Evolutionary conservation across 2,797 vertebrate genomes (phyloP), one percentile per base, ranked within the genome.

Genomic region (Tapera naevia): DNA sequence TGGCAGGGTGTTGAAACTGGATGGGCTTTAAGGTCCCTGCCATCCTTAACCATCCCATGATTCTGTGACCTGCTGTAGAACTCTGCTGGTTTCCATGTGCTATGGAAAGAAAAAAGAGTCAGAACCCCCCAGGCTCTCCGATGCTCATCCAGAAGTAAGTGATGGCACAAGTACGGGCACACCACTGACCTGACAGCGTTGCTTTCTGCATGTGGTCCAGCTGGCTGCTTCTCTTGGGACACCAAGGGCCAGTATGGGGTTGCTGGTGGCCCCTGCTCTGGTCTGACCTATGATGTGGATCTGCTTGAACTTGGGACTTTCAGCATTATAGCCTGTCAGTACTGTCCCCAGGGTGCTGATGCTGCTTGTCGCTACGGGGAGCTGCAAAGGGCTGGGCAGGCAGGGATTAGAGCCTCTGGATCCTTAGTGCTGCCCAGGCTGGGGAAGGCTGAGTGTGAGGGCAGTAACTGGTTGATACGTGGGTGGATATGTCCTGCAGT

Each of bases 141-240:
- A 10, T 48, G 27, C 2, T 53, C 15, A 11, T 7, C 53, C 32
- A 50, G 58, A n/a, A 37, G 28, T 35, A 57, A 85, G 18, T 13
- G 37, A 8, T 1, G 24, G 33, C 33, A 50, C 30, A 30, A 45
- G 21, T 21, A 25, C 9, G 37, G 64, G 10, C 39, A 45, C 17
- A 13, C 3, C 64, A 8, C 1, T 30, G 75, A 64, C n/a, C 60
- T 8, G 13, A 74, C 41, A 41, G 18, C 7, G 5, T 37, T 46
- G 58, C 30, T 70, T n/a, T 48, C 35, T 5, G 5, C 35, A 14
- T 9, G 27, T 69, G 22, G 0, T 4, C 13, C 64, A 35, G 3
- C 21, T 1, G 1, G 5, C 9, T 66, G n/a, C 69, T 60, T 25
- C 50, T 81, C 62, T 3, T 0, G 1, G 54, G 50, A 54, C 64